Evolutionary conservation across 2,113 vertebrate species (phyloP).

Genomic region (Canis aureus): DNA sequence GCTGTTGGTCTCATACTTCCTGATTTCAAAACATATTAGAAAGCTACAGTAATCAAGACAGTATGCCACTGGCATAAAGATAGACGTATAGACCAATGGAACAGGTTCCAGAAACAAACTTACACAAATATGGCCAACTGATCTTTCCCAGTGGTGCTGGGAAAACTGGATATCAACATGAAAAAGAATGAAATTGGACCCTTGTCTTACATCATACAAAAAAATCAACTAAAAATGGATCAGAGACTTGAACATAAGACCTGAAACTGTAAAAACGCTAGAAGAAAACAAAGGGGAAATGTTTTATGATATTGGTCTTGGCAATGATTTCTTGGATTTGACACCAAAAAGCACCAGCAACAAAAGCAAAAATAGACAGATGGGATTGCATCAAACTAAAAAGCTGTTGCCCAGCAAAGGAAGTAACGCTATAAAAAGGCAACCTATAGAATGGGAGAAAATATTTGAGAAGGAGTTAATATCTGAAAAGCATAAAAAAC

Average conservation of each 20-base stretch:
- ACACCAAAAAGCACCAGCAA: not conserved
- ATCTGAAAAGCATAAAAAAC: not conserved
- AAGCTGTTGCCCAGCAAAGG: not conserved
- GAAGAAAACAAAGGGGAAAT: not conserved
- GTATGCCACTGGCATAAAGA: not conserved
- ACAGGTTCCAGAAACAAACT: not conserved
- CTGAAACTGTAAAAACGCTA: not conserved
- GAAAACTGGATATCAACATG: not conserved
- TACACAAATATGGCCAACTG: not conserved
- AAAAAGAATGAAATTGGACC: not conserved
- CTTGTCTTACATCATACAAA: not conserved
- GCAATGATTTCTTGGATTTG: conserved; percentile 1
- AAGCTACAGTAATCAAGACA: not conserved
- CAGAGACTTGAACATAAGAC: not conserved
- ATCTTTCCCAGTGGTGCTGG: not conserved
- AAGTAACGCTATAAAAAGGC: not conserved
- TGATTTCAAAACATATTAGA: not conserved
- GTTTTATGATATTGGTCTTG: not conserved
- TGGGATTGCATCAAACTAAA: not conserved
- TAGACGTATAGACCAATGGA: not conserved
- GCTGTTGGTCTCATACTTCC: not conserved
- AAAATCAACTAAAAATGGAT: not conserved
- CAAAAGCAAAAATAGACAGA: not conserved
- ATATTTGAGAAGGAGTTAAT: not conserved
- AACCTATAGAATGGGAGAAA: not conserved